Evolutionary conservation across 2,797 vertebrate genomes (phyloP).

Genomic region (Pyrocephalus nanus): DNA sequence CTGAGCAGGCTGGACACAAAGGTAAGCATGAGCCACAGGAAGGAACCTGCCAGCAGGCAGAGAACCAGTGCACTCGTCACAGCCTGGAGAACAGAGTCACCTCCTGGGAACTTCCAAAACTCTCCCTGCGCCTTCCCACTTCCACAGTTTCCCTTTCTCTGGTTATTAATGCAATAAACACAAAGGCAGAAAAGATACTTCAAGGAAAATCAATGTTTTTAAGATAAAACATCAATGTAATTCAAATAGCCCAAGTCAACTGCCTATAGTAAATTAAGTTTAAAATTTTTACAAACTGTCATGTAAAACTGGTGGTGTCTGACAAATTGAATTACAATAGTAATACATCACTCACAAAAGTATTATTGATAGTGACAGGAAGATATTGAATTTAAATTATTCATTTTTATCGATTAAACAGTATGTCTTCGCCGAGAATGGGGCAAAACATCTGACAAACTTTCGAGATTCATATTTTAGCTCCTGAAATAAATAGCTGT

Average conservation of each 20-base stretch:
- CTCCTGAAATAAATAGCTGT: slow-evolving; percentile 44
- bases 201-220: slow-evolving; percentile 75
- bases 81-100: background rate
- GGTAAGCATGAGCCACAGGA: background rate
- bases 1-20: background rate
- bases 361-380: slow-evolving; percentile 82
- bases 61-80: background rate
- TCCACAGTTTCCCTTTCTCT: background rate
- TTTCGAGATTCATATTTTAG: slow-evolving; percentile 64
- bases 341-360: slow-evolving; percentile 80
- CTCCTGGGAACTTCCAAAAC: background rate
- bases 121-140: background rate
- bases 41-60: fast-evolving
- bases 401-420: slow-evolving; percentile 83
- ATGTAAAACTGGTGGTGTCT: slow-evolving; percentile 76
- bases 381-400: slow-evolving; percentile 88
- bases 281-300: slow-evolving; percentile 79
- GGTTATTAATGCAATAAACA: slow-evolving; percentile 68
- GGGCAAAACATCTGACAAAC: slow-evolving; percentile 68
- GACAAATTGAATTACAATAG: slow-evolving; percentile 82
- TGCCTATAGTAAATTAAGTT: slow-evolving; percentile 80
- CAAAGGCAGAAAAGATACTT: slow-evolving; percentile 71
- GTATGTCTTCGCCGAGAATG: slow-evolving; percentile 70
- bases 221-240: slow-evolving; percentile 76
- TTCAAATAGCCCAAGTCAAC: slow-evolving; percentile 69